Evolutionary conservation across 1,140 invertebrate genomes (phyloP).

Genomic region (Drosophila pseudoananassae): DNA sequence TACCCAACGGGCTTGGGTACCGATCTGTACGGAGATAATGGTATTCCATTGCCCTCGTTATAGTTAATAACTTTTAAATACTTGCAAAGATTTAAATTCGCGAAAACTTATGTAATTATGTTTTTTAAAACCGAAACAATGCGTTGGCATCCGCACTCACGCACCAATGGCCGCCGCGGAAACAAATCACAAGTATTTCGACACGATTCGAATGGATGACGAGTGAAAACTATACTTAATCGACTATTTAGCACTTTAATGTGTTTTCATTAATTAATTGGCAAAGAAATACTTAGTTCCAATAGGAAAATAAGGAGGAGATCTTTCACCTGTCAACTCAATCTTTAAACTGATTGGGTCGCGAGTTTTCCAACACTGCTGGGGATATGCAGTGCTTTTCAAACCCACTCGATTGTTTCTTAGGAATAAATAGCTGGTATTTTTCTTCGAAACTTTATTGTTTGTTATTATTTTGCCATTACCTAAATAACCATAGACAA

Average conservation of each 20-base stretch:
- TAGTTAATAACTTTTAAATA: not conserved
- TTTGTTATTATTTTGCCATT: too few species aligned
- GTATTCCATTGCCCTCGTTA: not conserved
- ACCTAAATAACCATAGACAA: too few species aligned
- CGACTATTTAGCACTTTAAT: not conserved
- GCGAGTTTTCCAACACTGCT: not conserved
- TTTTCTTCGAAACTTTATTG: too few species aligned
- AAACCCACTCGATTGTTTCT: not conserved
- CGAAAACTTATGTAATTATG: not conserved
- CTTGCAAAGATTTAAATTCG: not conserved
- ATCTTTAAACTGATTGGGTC: not conserved
- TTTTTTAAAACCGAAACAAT: not conserved
- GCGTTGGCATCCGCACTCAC: not conserved
- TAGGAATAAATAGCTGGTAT: too few species aligned
- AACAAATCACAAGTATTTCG: not conserved
- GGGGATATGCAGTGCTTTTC: not conserved
- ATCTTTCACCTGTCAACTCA: not conserved
- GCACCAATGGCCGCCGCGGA: not conserved
- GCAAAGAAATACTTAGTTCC: not conserved
- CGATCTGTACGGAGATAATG: not conserved
- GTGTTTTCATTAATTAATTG: not conserved
- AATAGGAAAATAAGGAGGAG: not conserved
- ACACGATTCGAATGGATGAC: not conserved
- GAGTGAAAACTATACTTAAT: not conserved
- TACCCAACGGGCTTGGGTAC: too few species aligned